A percentile compares a stretch with the other conserved stretches of the same genome.
Evolutionary conservation across 2,888 invertebrate genomes (phyloP).

Genomic region (Andrena haemorrhoa): DNA sequence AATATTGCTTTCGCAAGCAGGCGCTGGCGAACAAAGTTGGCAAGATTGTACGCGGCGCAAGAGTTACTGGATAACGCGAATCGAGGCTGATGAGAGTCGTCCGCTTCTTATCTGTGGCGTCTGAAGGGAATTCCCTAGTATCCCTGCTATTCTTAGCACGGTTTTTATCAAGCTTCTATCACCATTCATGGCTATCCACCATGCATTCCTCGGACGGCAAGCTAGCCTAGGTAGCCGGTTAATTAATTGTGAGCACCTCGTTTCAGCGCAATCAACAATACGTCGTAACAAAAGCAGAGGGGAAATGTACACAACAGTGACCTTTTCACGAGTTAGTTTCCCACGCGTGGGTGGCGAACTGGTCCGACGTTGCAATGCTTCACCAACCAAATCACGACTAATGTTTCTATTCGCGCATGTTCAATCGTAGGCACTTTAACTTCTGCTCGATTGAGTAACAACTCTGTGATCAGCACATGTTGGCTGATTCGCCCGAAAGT

Average conservation of each 20-base stretch:
- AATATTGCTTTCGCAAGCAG: slow-evolving; percentile 38
- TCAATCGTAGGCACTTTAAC: neutral
- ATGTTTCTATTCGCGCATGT: neutral
- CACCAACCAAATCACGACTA: slow-evolving; percentile 3
- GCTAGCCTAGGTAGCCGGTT: slow-evolving; percentile 7
- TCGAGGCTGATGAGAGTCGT: neutral
- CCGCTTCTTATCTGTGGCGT: neutral
- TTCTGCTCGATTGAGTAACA: neutral
- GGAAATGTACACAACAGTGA: slow-evolving; percentile 39
- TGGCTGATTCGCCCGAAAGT: neutral
- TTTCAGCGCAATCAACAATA: slow-evolving; percentile 35
- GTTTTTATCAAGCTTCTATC: neutral
- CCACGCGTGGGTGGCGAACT: slow-evolving; percentile 64
- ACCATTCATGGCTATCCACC: neutral
- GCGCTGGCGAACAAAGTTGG: neutral
- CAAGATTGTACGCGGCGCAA: neutral
- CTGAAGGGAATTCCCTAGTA: neutral
- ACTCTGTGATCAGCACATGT: neutral
- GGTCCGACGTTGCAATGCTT: slow-evolving; percentile 30
- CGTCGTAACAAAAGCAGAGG: slow-evolving; percentile 29
- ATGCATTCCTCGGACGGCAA: neutral
- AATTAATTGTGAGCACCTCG: slow-evolving; percentile 38
- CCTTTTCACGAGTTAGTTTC: slow-evolving; percentile 58
- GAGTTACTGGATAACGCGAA: neutral
- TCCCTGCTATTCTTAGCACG: neutral